Evolutionary conservation across 1,140 invertebrate species (phyloP).

Genomic region (Palaemon carinicauda): DNA sequence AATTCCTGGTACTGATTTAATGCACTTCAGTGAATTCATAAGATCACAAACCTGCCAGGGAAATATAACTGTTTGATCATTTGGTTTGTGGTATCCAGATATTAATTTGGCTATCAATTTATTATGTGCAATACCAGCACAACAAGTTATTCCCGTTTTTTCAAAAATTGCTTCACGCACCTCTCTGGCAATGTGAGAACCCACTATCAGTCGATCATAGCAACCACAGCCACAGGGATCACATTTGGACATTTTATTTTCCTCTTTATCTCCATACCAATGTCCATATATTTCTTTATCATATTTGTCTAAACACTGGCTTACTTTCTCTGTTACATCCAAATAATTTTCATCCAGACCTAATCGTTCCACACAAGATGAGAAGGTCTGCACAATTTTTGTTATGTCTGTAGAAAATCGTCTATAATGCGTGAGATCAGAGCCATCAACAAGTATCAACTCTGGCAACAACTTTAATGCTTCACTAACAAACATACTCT

Average conservation of each 20-base stretch:
- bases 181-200: conserved; percentile 75
- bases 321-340: conserved; percentile 76
- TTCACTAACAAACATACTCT: conserved; percentile 77
- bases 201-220: conserved; percentile 72
- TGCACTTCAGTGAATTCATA: conserved; percentile 70
- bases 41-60: conserved; percentile 73
- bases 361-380: conserved; percentile 76
- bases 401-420: conserved; percentile 76
- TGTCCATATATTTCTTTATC: conserved; percentile 57
- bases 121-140: conserved; percentile 84
- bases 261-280: conserved; percentile 49
- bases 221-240: conserved; percentile 78
- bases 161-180: conserved; percentile 74
- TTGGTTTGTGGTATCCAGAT: conserved; percentile 77
- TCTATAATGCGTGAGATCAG: conserved; percentile 79
- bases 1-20: conserved; percentile 76
- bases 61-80: conserved; percentile 81
- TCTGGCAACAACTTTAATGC: conserved; percentile 75
- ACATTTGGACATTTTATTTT: not conserved
- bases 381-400: conserved; percentile 73
- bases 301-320: conserved; percentile 65
- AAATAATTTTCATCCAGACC: conserved; percentile 84
- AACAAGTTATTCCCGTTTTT: conserved; percentile 77
- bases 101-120: conserved; percentile 83
- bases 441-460: conserved; percentile 76